These are phyloP conservation scores for Digitonthophagus gazella DNA, from an alignment of 2,888 invertebrate species.

Conservation along the genomic window DNA sequence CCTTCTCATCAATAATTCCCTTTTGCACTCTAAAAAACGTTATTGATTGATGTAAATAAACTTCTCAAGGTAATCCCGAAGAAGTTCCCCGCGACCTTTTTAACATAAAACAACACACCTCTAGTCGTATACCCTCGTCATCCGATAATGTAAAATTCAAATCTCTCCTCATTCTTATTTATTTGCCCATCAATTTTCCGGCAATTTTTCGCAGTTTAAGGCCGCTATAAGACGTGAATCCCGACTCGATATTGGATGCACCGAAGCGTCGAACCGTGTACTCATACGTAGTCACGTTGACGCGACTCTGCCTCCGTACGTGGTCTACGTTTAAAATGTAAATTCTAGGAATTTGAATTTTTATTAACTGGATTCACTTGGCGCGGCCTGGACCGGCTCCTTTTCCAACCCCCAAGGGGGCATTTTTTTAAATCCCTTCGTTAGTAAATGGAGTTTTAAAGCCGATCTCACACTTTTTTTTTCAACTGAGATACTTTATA, in stretches of 20 bases:
- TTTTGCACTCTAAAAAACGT: too few relatives aligned
- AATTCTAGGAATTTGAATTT: conserved; percentile 25
- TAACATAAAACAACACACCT: background rate
- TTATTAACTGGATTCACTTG: conserved; percentile 15
- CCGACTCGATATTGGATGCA: background rate
- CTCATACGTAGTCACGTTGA: background rate
- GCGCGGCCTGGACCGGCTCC: background rate
- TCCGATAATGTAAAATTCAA: background rate
- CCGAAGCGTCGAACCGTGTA: background rate
- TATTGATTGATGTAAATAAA: too few relatives aligned
- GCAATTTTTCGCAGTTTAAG: background rate
- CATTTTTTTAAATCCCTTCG: background rate
- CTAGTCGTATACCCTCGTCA: background rate
- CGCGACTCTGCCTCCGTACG: background rate
- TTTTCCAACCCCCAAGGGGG: background rate
- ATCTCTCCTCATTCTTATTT: background rate
- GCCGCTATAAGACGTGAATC: background rate
- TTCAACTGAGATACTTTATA: too few relatives aligned
- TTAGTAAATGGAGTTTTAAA: background rate
- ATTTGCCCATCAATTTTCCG: background rate
- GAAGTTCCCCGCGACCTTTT: background rate
- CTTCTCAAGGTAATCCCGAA: too few relatives aligned
- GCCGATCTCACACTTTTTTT: too few relatives aligned
- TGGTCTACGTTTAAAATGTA: conserved; percentile 22
- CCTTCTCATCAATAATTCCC: too few relatives aligned